Base-by-base conservation (phyloP, 2,113 vertebrate genomes). In the Nibea coibor region DNA sequence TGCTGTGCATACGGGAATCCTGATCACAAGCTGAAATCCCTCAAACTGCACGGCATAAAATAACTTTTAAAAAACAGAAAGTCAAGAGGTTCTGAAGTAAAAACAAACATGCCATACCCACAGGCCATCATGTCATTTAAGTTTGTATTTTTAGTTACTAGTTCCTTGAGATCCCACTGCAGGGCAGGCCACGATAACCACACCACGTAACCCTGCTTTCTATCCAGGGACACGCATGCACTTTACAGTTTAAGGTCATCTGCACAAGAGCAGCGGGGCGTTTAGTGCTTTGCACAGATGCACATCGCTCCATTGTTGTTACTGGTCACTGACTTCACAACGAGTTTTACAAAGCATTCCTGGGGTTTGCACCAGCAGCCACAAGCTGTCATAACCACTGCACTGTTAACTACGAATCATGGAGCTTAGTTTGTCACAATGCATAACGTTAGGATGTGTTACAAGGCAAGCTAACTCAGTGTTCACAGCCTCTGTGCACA, bases 361-460 rank as follows among this genome's bases (percentile, higher is more conserved):
- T 39, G 35, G 26, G 43, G 48, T 72, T 35, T 64, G 43, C 47
- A 79, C 53, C 19, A 47, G 35, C 26, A 35, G 3, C 47, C 35
- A 48, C 39, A 50, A 8, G 26, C 10, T 16, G 9, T 1, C 24
- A 61, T 2, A 0, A 48, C 20, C 7, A 68, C 28, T 10, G 24
- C 9, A 15, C 22, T 26, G 22, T 39, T 42, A 17, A 19, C 11
- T 65, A 6, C 11, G 53, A 45, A 65, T 42, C 45, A 64, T 24
- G 20, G 58, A 50, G n/a, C 64, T 20, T 17, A 16, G 1, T 62
- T 82, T 63, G 4, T 62, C 2, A 10, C 54, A n/a, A 76, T 81
- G 39, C 58, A 84, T 67, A 67, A 84, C 11, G 1, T 42, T 0
- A 26, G 10, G 4, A 7, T 48, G 2, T 39, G 65, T 75, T 54